Conservation (phyloP, 92 coral and sea anemone species). For the Montipora capitata region DNA sequence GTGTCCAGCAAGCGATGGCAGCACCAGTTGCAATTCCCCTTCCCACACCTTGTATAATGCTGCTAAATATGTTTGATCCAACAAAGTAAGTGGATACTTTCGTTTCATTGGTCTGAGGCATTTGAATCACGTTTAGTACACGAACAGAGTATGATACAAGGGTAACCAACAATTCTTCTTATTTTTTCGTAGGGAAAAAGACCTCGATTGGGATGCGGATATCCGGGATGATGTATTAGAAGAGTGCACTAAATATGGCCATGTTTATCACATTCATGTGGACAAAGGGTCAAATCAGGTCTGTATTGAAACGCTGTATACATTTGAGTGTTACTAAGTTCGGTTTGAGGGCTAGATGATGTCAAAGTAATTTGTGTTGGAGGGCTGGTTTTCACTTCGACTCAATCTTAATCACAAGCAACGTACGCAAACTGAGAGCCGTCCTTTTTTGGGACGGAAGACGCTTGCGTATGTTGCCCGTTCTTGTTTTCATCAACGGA, state of each 20-base stretch:
- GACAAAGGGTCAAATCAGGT: conserved; percentile 94
- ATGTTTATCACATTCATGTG: conserved; percentile 93
- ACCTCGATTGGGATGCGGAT: conserved; percentile 95
- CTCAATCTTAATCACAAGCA: no score
- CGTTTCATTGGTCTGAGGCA: not conserved
- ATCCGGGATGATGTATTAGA: conserved; percentile 97
- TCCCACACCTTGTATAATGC: conserved; percentile 95
- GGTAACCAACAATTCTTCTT: not conserved
- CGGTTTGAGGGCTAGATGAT: not conserved
- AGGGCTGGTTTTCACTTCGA: no score
- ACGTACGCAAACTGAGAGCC: no score
- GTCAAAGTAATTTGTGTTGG: no score
- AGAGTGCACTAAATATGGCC: conserved; percentile 95
- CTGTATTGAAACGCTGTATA: not conserved
- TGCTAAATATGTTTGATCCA: conserved; percentile 99
- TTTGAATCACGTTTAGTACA: no score
- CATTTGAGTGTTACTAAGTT: not conserved
- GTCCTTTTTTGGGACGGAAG: no score
- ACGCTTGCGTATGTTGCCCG: no score
- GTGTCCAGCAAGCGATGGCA: conserved; percentile 77
- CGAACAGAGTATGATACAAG: no score
- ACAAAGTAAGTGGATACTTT: conserved; percentile 83
- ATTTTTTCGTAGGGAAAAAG: conserved; percentile 84
- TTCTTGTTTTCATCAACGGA: no score
- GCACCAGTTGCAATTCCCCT: conserved; percentile 85